Evolutionary conservation across 2,113 vertebrate genomes (phyloP), one percentile per base, ranked within the genome.

Genomic region (Brachypodius melanocephalos): DNA sequence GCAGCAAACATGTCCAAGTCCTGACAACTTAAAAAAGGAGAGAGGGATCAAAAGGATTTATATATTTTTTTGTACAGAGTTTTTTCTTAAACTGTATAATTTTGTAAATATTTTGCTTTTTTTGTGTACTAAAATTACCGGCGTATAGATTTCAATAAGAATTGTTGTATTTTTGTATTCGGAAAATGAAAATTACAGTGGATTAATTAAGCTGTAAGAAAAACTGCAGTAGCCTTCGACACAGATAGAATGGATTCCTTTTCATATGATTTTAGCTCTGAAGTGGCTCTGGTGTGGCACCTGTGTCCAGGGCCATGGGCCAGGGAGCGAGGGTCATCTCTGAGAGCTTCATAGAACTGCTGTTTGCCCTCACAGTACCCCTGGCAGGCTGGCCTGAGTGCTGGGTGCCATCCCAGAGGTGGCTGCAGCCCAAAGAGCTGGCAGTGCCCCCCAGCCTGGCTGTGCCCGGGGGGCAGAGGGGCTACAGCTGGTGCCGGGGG

Each of bases 151-250:
- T 98, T 98, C 98, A 97, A 98, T 98, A 96, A 98, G 97, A 98
- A 96, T 96, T 97, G 98, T 98, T 98, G 98, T 98, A 98, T 98
- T 98, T 98, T 98, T 98, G 97, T 98, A 98, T 98, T 97, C 97
- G 97, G 96, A 97, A 96, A 96, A 97, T 93, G 90, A 97, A 93
- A 97, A 98, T 92, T 97, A 94, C 98, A 98, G 97, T 98, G 97
- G 97, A 94, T 95, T 89, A 96, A 96, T 90, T 96, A 94, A 97
- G 94, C 97, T 97, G 97, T 98, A 97, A 97, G 96, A 88, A 93
- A 65, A 96, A 76, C 82, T 95, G 97, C 96, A 81, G 95, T 97
- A 97, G 97, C 97, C 91, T 96, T 95, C 59, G 55, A 95, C 83
- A 55, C 66, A 84, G n/a, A 71, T 92, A 93, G 97, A 96, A 82